Evolutionary conservation across 2,888 invertebrate species (phyloP).

Genomic region (Thelaira solivaga): DNA sequence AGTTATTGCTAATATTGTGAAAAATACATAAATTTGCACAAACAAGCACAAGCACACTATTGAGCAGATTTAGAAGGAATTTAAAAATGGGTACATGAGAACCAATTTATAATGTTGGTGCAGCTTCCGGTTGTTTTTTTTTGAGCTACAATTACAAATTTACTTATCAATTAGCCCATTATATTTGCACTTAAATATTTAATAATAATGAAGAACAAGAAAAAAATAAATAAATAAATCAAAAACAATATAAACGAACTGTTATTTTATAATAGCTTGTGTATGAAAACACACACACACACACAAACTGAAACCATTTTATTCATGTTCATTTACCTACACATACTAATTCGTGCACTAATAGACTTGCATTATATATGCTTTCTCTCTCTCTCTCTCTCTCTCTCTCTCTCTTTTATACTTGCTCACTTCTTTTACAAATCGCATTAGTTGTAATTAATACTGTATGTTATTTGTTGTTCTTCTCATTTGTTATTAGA

Average conservation of each 20-base stretch:
- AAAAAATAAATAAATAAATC: not conserved
- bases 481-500: constrained; percentile 57
- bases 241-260: too few relatives aligned
- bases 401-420: not conserved
- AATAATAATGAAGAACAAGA: not conserved
- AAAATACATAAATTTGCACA: too few relatives aligned
- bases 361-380: not conserved
- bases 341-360: not conserved
- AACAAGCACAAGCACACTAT: too few relatives aligned
- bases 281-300: not conserved
- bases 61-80: too few relatives aligned
- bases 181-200: constrained; percentile 9
- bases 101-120: too few relatives aligned
- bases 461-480: constrained; percentile 56
- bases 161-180: constrained; percentile 44
- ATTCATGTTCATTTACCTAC: not conserved
- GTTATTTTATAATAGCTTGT: too few relatives aligned
- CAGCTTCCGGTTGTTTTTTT: not conserved
- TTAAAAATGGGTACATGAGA: too few relatives aligned
- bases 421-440: constrained; percentile 43
- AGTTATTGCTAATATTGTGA: too few relatives aligned
- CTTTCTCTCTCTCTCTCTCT: not conserved
- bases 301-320: not conserved
- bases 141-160: not conserved
- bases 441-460: constrained; percentile 63